Base-by-base conservation (phyloP, 2,888 invertebrate genomes). In the Diabrotica balteata region DNA sequence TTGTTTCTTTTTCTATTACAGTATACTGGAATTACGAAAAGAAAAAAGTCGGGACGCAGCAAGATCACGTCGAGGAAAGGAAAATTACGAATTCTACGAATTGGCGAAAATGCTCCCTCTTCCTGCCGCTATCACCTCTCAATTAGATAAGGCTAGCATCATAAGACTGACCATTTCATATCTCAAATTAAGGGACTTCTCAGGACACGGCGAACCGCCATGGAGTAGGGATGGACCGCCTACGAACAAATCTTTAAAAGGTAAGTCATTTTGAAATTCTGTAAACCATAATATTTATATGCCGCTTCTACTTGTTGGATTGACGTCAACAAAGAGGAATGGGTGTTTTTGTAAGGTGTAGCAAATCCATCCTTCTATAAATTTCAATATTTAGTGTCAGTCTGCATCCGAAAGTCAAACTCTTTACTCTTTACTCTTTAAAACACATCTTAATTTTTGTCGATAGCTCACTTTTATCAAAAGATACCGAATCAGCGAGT, bases 21-120 rank as follows among this genome's bases (percentile, higher is more conserved):
- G 96, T 85, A 96, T 96, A 82, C 89, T 96, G 85, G 96, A 96
- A 85, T 87, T 96, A 70, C 90, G 96, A 74, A 96, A 96, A 86
- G 96, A 96, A 85, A 96, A 96, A 84, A 95, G 95, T 75, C 86
- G 96, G 78, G 96, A 96, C 83, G 96, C 96, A 53, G 97, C 97
- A 7, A 87, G 96, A 71, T 95, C 95, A 9, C 87, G 97, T 62
- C 89, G 97, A 50, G 96, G 96, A 70, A 96, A 96, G 81, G 97
- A 97, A 84, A 97, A 97, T 86, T 95, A 92, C 84, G 97, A 97
- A 87, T 97, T 97, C 86, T 96, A 96, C 85, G 96, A 96, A 87
- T 87, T 97, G 83, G 96, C 97, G 72, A 96, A 94, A 88, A 96
- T 93, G 96, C 88, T 93, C 84, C 97, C 94, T 44, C 88, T 93